Conservation (phyloP, 2,888 invertebrate genomes). For the Parapristionchus giblindavisi region DNA sequence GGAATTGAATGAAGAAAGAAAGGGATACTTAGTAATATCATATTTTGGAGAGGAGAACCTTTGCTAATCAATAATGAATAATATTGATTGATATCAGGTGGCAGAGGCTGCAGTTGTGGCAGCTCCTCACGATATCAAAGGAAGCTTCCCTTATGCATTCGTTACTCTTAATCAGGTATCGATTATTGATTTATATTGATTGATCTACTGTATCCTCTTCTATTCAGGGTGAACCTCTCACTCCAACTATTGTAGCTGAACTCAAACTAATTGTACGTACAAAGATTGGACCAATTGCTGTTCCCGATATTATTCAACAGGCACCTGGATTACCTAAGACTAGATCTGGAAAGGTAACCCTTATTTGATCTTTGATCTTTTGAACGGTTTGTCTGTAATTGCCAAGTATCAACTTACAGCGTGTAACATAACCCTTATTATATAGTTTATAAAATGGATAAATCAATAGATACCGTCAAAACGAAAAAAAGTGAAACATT, state of each 20-base stretch:
- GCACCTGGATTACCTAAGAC: conserved; percentile 85
- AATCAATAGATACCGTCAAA: too few relatives aligned
- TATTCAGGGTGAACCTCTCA: conserved; percentile 45
- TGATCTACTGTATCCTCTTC: background rate
- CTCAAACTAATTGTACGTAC: conserved; percentile 77
- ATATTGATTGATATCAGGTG: too few relatives aligned
- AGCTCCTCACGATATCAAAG: conserved; percentile 91
- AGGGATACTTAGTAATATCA: too few relatives aligned
- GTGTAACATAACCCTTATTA: too few relatives aligned
- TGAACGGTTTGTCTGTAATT: too few relatives aligned
- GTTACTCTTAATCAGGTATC: conserved; percentile 84
- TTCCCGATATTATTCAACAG: conserved; percentile 91
- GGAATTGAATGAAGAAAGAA: background rate
- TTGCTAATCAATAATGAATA: too few relatives aligned
- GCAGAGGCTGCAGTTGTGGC: conserved; percentile 96
- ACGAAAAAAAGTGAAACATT: too few relatives aligned
- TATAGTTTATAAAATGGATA: too few relatives aligned
- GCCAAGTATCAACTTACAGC: too few relatives aligned
- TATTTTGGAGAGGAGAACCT: too few relatives aligned
- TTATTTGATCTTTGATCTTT: too few relatives aligned
- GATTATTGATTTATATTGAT: background rate
- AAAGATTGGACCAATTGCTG: conserved; percentile 93
- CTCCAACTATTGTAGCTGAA: conserved; percentile 46
- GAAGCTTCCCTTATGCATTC: conserved; percentile 96
- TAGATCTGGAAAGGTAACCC: conserved; percentile 86